Conservation (phyloP, 2,797 vertebrate genomes). For the Natrix natrix region DNA sequence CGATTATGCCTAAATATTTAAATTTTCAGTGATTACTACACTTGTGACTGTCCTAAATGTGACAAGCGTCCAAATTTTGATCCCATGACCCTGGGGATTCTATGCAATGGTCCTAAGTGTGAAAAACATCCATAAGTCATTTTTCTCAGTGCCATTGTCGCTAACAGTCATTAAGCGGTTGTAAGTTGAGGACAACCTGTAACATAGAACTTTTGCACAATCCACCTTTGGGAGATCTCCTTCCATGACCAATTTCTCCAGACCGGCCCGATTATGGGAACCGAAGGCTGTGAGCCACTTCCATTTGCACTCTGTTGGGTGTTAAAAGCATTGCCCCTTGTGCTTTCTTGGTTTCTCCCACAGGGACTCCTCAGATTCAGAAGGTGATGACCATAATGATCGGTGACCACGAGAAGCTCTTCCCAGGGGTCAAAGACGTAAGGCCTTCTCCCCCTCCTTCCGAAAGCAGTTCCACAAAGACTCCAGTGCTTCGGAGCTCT, state of each 20-base stretch:
- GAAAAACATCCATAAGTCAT: too few relatives aligned
- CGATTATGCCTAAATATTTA: too few relatives aligned
- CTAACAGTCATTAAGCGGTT: too few relatives aligned
- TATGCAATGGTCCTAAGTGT: too few relatives aligned
- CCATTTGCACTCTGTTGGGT: neutral
- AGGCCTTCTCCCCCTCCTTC: constrained; percentile 69
- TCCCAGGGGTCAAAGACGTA: constrained; percentile 83
- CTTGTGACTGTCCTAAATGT: too few relatives aligned
- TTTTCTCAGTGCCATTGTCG: too few relatives aligned
- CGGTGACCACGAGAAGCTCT: constrained; percentile 84
- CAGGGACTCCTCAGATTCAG: constrained; percentile 93
- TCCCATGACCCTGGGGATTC: too few relatives aligned
- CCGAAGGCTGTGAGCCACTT: neutral
- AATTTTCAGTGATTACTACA: too few relatives aligned
- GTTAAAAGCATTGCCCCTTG: neutral
- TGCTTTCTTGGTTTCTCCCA: neutral
- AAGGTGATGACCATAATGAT: constrained; percentile 96
- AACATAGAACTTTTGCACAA: neutral
- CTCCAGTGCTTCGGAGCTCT: constrained; percentile 78
- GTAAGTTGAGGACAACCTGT: neutral
- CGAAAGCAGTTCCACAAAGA: constrained; percentile 76
- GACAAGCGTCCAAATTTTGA: too few relatives aligned
- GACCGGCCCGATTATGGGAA: neutral
- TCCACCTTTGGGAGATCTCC: neutral
- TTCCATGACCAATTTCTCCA: too few relatives aligned